These are phyloP conservation scores for Macropodus opercularis DNA, from an alignment of 2,797 vertebrate genomes.

Conservation along the genomic window DNA sequence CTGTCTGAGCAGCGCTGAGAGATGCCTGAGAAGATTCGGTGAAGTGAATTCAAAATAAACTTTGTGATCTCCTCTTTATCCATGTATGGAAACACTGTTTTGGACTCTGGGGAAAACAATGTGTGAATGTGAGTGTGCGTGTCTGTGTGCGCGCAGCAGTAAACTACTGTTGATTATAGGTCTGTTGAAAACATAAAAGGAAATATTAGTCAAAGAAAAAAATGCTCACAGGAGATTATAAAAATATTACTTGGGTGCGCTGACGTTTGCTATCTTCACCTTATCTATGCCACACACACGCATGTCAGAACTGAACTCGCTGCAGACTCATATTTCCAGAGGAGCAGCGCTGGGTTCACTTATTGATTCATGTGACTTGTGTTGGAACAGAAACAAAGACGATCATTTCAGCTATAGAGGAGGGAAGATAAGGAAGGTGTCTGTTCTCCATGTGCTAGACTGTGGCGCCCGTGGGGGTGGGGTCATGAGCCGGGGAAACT, in stretches of 20 bases:
- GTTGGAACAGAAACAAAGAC: conserved; percentile 43
- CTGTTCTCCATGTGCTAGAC: conserved; percentile 32
- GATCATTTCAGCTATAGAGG: conserved; percentile 33
- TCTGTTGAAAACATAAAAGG: conserved; percentile 1
- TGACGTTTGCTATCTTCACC: conserved; percentile 25
- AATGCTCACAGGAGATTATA: conserved; percentile 33
- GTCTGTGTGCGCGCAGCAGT: conserved; percentile 7
- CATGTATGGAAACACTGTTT: conserved; percentile 39
- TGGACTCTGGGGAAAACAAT: conserved; percentile 14
- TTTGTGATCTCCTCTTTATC: conserved; percentile 49
- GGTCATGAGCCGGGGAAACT: conserved; percentile 29
- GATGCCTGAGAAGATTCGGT: conserved; percentile 64
- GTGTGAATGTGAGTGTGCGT: neutral
- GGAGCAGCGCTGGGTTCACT: conserved; percentile 25
- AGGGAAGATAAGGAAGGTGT: conserved; percentile 22
- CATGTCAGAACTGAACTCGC: conserved; percentile 19
- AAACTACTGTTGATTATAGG: conserved; percentile 24
- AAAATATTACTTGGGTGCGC: conserved; percentile 12
- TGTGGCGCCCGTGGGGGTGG: conserved; percentile 17
- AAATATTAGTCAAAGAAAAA: conserved; percentile 22
- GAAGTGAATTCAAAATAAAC: conserved; percentile 69
- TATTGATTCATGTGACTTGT: conserved; percentile 39
- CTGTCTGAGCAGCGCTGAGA: conserved; percentile 50
- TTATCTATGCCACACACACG: conserved; percentile 21
- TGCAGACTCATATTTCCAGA: conserved; percentile 30